Evolutionary conservation across 2,797 vertebrate species (phyloP), one percentile per base, ranked within the genome.

Genomic region (Sternotherus odoratus): DNA sequence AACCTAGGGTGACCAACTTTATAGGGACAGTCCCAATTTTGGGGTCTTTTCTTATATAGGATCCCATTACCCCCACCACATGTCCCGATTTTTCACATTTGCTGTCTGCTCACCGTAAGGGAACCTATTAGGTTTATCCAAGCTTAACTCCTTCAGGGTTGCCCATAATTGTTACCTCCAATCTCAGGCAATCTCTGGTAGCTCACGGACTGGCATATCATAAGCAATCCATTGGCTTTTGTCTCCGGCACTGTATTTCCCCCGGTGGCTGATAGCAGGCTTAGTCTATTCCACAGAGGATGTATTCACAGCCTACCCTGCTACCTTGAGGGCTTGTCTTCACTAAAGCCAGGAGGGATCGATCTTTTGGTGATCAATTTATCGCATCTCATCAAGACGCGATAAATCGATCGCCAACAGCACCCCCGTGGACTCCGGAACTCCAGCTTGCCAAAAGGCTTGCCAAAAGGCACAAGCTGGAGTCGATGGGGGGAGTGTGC

Each of bases 161-260:
- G 57, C 11, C 86, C 9, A 11, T 92, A 93, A 83, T 77, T 60
- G 79, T 43, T 93, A 60, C 92, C 82, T 85, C 75, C 21, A 46
- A 48, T 2, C 78, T n/a, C 3, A 1, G 82, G 75, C 33, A 72
- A 63, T 1, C 43, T 77, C 74, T 6, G 30, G 36, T 57, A 93
- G 82, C 50, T 91, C 69, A 94, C 91, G 86, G 78, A 79, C 86
- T 89, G 85, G 63, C n/a, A 66, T 83, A 80, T 87, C 81, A 88
- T 39, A 77, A n/a, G 82, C 77, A 75, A 48, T 46, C 43, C 43
- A 48, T 28, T 75, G 26, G 39, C 26, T 92, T 95, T 96, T 94
- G 82, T 94, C 81, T 91, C 91, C 92, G 88, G 72, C 94, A 77
- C 48, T 79, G n/a, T 74, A 60, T 92, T 92, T 96, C 86, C 93